Base-by-base conservation (phyloP, 2,888 invertebrate genomes). In the Cactoblastis cactorum region DNA sequence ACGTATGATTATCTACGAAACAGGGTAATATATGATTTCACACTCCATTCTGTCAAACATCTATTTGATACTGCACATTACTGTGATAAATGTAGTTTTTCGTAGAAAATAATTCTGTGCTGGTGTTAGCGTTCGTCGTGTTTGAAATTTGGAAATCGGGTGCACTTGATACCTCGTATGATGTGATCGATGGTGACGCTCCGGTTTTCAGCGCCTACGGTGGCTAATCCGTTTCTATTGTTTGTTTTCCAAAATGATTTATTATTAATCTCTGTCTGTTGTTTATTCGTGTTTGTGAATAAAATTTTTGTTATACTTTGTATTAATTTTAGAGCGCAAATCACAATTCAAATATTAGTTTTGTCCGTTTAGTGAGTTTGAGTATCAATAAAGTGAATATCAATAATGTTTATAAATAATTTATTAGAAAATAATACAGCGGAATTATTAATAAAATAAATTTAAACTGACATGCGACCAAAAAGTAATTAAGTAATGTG, bases 1-100 rank as follows among this genome's bases (percentile, higher is more conserved):
- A 65, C 73, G 85, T 80, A 84, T 80, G 83, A 80, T 77, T 84
- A 88, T 89, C 89, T 90, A 90, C 75, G 89, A 78, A 88, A 89
- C 89, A 89, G 87, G 84, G 83, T 78, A 87, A 88, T 73, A 86
- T 69, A 76, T 81, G 74, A 80, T 76, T 79, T 86, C 83, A 86
- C 81, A 80, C 80, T 82, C 73, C 73, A 76, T 68, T 73, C 71
- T 71, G 69, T 64, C 65, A 49, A 67, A 71, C 61, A 68, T 70
- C 56, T 57, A 54, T 53, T 49, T 15, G 41, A 41, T 41, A 53
- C 53, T 51, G 43, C 49, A 55, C 51, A 54, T 41, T 48, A 51
- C 52, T 51, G 37, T 50, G 37, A 54, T 37, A 43, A 43, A 34
- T 33, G 49, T 49, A 38, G 38, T 15, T 41, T 28, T 53, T 49